Base-by-base conservation (phyloP, 2,888 invertebrate species). In the Athrips mouffetella region DNA sequence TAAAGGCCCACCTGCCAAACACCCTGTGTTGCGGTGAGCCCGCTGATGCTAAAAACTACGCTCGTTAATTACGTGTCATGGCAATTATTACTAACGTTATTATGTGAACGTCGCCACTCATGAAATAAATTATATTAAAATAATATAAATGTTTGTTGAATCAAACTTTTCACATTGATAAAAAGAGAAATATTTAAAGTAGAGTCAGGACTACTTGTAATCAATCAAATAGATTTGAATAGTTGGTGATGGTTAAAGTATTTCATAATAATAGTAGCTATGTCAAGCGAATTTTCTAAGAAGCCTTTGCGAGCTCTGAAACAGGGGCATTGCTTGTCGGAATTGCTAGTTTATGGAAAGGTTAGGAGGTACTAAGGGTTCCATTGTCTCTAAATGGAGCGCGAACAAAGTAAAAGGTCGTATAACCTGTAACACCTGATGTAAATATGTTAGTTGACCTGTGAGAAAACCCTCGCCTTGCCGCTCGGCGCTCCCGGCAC, bases 1-100 rank as follows among this genome's bases (percentile, higher is more conserved):
- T 84, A 83, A 74, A 76, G 70, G 65, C 71, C 79, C 80, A 83
- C 86, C 85, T 83, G 81, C 66, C 66, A 67, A 73, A 73, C 68
- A 70, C 67, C 64, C 65, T 59, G 61, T 61, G 65, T 60, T 59
- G 67, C 54, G 69, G 58, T 59, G 64, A 65, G 66, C 67, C 58
- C 57, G 57, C 68, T 60, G 60, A 60, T 63, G 70, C 67, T 65
- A 67, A 63, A 67, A 45, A 45, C 58, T 57, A 57, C 58, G 57
- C 58, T 60, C 60, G 64, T 62, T 65, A 63, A 67, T 68, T 59
- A 64, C 56, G 55, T 58, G 56, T 54, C 53, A 58, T 57, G 54
- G 50, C 41, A 59, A 63, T 63, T 59, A 62, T 58, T 53, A 51
- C 45, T 16, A 39, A 48, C 44, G 18, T 48, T 44, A 44, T 35